Conservation (phyloP, 2,113 vertebrate species). For the Stegastes partitus region DNA sequence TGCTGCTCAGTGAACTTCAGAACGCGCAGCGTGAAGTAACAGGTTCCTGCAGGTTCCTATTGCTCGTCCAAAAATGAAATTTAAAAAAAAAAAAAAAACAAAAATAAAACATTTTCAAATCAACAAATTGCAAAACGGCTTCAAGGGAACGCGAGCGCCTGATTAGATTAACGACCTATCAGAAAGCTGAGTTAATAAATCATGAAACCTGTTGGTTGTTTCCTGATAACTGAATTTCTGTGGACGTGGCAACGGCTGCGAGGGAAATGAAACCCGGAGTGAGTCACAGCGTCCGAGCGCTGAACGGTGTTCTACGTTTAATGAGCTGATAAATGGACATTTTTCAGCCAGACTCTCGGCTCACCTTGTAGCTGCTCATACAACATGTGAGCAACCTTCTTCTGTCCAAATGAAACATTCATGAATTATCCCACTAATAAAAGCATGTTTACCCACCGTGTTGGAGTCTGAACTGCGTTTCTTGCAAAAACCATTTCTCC, state of each 20-base stretch:
- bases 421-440: background rate
- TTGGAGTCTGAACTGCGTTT: background rate
- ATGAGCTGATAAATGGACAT: background rate
- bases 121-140: background rate
- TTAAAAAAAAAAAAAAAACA: background rate
- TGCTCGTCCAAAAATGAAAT: conserved; percentile 7
- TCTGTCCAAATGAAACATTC: conserved; percentile 7
- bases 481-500: background rate
- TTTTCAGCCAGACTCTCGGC: background rate
- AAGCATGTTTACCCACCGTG: background rate
- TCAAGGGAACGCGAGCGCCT: background rate
- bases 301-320: background rate
- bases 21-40: conserved; percentile 32
- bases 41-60: conserved; percentile 12
- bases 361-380: conserved; percentile 16
- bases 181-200: background rate
- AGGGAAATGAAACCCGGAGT: conserved; percentile 1
- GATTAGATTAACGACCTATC: background rate
- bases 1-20: conserved; percentile 57
- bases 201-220: no score
- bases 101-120: background rate
- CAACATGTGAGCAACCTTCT: conserved; percentile 8
- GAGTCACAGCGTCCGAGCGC: conserved; percentile 18
- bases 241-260: background rate
- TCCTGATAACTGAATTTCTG: background rate